Conservation (phyloP, 2,797 vertebrate genomes). For the Acrossocheilus wenchowensis region DNA sequence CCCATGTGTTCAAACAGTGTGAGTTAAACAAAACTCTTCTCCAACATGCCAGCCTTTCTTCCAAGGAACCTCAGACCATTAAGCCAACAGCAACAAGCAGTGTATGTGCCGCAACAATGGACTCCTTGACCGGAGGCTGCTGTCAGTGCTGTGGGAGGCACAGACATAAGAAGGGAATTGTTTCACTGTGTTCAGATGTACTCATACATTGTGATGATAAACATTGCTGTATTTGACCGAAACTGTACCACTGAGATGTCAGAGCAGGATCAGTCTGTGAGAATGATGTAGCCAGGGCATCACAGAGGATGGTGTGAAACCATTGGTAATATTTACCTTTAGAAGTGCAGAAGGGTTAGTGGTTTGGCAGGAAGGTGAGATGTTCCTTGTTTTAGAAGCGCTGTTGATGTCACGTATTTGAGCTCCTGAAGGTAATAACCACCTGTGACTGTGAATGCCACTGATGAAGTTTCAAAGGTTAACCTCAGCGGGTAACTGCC, state of each 20-base stretch:
- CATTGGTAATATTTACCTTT: conserved; percentile 63
- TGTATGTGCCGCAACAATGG: conserved; percentile 60
- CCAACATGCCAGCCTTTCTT: conserved; percentile 36
- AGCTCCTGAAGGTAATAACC: conserved; percentile 50
- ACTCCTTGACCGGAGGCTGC: conserved; percentile 47
- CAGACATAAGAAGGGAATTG: conserved; percentile 50
- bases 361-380: conserved; percentile 54
- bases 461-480: conserved; percentile 49
- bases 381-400: conserved; percentile 55
- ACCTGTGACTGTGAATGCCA: conserved; percentile 51
- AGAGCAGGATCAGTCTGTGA: conserved; percentile 32
- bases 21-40: conserved; percentile 46
- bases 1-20: conserved; percentile 34
- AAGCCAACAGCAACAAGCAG: conserved; percentile 38
- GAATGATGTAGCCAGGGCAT: conserved; percentile 30
- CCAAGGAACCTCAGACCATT: conserved; percentile 27
- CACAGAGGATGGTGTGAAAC: conserved; percentile 43
- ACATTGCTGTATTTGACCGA: conserved; percentile 18
- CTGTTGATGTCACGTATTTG: conserved; percentile 54
- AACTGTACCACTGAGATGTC: conserved; percentile 10
- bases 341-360: conserved; percentile 56
- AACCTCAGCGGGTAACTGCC: conserved; percentile 49
- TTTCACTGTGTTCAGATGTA: conserved; percentile 25
- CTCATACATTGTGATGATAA: conserved; percentile 16
- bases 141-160: conserved; percentile 54